phyloP scores from a whole-genome alignment of 2,888 invertebrate genomes.

The Emmelina monodactyla region DNA sequence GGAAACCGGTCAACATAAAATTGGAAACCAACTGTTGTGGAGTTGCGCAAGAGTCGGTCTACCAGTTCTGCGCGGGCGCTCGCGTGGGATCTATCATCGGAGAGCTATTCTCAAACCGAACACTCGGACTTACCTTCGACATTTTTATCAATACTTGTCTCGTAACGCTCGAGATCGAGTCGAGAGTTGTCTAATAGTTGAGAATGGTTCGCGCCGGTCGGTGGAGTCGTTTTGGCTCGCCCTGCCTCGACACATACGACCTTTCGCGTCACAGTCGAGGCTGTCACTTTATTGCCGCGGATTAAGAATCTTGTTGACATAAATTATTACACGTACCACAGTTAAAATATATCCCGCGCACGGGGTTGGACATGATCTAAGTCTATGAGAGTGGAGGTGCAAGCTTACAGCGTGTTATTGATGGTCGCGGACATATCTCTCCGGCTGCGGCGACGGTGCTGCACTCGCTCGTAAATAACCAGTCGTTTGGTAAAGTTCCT shows the following conservation, averaged over 20 bases:
- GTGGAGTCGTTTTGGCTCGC: slow-evolving; percentile 14
- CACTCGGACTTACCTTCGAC: too few species aligned
- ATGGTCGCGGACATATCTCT: background rate
- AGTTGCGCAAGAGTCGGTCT: slow-evolving; percentile 57
- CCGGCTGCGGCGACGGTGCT: slow-evolving; percentile 1
- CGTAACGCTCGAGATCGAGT: too few species aligned
- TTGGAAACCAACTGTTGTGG: slow-evolving; percentile 63
- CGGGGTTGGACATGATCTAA: slow-evolving; percentile 22
- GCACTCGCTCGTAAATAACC: slow-evolving; percentile 1
- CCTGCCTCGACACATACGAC: slow-evolving; percentile 24
- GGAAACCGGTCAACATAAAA: slow-evolving; percentile 65
- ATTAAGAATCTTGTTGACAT: slow-evolving; percentile 54
- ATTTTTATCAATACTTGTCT: too few species aligned
- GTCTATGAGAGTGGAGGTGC: slow-evolving; percentile 13
- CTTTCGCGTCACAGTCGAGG: slow-evolving; percentile 24
- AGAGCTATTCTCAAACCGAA: slow-evolving; percentile 11
- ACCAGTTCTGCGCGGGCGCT: slow-evolving; percentile 48
- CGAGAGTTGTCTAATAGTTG: too few species aligned
- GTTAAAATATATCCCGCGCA: slow-evolving; percentile 29
- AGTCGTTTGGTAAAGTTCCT: background rate
- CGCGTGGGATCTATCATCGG: slow-evolving; percentile 51
- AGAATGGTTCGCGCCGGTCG: too few species aligned
- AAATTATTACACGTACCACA: slow-evolving; percentile 37
- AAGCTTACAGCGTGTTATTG: background rate
- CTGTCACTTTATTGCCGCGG: slow-evolving; percentile 44